Base-by-base conservation (phyloP, 2,113 vertebrate genomes). In the Sceloporus undulatus region DNA sequence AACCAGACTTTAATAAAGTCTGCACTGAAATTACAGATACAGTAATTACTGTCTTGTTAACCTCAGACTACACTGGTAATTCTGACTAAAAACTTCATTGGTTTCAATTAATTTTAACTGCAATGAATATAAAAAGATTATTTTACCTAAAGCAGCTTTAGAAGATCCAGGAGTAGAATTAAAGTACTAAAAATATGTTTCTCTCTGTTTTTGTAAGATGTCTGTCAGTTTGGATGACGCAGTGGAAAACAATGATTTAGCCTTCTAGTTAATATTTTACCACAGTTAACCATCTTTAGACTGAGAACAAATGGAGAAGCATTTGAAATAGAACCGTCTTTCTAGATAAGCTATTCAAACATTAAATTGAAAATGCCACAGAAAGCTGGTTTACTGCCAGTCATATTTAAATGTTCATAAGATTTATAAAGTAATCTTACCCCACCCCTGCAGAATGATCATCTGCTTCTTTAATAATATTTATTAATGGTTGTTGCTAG, bases 101-200 rank as follows among this genome's bases (percentile, higher is more conserved):
- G 66, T 59, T 62, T 5, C 68, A 56, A 59, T 14, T 73, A 71
- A 70, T 40, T 56, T 81, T 74, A 74, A 52, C 19, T 76, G 62
- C 18, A 68, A 21, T 25, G 27, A 88, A 54, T 52, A 88, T 11
- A 83, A 27, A 8, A 62, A 65, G 8, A 42, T 52, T 38, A 21
- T 85, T 75, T 80, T 80, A 52, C 65, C 42, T 65, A 89, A 85
- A 80, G 38, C 66, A 38, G 68, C n/a, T 71, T 75, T 52, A 11
- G 40, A 74, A 80, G 76, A 85, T 80, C 38, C 29, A 7, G 59
- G 29, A 66, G 38, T n/a, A 73, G 68, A 75, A 4, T 85, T 62
- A 79, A 79, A 71, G 18, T 85, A 77, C 77, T 88, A 87, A 83
- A 85, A 87, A 34, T 76, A n/a, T 66, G 54, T 82, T 82, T 48